Evolutionary conservation across 2,113 vertebrate genomes (phyloP), one percentile per base, ranked within the genome.

Genomic region (Ancistrus triradiatus): DNA sequence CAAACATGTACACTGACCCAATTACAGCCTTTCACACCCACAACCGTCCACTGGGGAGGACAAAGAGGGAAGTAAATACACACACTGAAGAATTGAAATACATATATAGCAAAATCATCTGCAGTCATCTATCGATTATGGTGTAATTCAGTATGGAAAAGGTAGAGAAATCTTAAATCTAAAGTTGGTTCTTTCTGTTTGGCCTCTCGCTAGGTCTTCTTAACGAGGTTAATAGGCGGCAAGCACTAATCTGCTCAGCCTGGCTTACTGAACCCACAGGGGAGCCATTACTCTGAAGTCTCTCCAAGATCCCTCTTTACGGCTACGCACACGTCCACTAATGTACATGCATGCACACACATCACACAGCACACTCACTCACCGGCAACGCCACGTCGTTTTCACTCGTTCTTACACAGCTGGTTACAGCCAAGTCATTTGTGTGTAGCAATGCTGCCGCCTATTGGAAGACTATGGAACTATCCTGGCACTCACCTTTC

Each of bases 161-260:
- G n/a, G n/a, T n/a, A n/a, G n/a, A n/a, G n/a, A n/a, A n/a, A n/a
- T n/a, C n/a, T n/a, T n/a, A n/a, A n/a, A n/a, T n/a, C n/a, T n/a
- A n/a, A n/a, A n/a, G n/a, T n/a, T n/a, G n/a, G n/a, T n/a, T n/a
- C n/a, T n/a, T n/a, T n/a, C n/a, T n/a, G n/a, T n/a, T n/a, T n/a
- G n/a, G n/a, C 27, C 49, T n/a, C 27, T 18, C n/a, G 6, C 9
- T 52, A 31, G 3, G 2, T 25, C 65, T 63, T 59, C 70, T 61
- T 66, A 67, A 73, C 42, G 58, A 63, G 48, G 58, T 72, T 84
- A 70, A 77, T 72, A 56, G 65, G 77, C 68, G 63, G 51, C 49
- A 71, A 76, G 78, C 77, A 74, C 38, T 58, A 62, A 63, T 71
- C 73, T 74, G 67, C 77, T 53, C 25, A n/a, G 66, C 69, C 63